Percentiles rank a stretch among this genome's conserved stretches.
phyloP scores from a whole-genome alignment of 2,797 vertebrate genomes.

The Arctocebus calabarensis region DNA sequence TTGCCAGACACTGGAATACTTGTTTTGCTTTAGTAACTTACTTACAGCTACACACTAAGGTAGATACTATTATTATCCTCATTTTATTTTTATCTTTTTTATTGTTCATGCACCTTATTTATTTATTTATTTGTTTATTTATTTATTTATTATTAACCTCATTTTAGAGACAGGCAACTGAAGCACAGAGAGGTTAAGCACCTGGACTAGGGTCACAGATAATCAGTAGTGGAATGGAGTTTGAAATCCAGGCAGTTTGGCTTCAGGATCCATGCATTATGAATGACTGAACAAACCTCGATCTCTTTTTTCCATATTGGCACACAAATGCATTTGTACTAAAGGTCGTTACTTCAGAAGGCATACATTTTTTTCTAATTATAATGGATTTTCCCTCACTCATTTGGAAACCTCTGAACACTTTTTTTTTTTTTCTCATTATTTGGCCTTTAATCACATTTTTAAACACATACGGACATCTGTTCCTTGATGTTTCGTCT shows the following conservation, averaged over 20 bases:
- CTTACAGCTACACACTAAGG: neutral
- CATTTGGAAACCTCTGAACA: neutral
- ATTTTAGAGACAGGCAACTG: neutral
- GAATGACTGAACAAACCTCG: neutral
- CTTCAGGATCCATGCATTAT: neutral
- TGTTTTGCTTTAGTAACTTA: conserved; percentile 15
- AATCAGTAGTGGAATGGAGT: neutral
- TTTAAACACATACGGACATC: conserved; percentile 27
- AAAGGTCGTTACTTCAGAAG: neutral
- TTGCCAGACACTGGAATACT: neutral
- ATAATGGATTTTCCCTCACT: neutral
- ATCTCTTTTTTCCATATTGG: neutral
- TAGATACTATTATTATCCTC: neutral
- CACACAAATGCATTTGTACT: neutral
- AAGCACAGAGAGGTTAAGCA: neutral
- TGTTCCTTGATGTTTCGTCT: conserved; percentile 60
- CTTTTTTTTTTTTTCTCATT: too few relatives aligned
- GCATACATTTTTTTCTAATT: neutral
- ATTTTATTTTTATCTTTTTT: neutral
- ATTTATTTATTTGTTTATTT: too few relatives aligned
- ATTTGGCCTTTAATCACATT: conserved; percentile 30
- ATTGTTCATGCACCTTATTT: too few relatives aligned
- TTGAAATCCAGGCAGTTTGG: neutral
- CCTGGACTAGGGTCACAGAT: neutral
- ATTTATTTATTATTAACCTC: neutral